Conservation (phyloP, 2,888 invertebrate species). For the Protula sp. region DNA sequence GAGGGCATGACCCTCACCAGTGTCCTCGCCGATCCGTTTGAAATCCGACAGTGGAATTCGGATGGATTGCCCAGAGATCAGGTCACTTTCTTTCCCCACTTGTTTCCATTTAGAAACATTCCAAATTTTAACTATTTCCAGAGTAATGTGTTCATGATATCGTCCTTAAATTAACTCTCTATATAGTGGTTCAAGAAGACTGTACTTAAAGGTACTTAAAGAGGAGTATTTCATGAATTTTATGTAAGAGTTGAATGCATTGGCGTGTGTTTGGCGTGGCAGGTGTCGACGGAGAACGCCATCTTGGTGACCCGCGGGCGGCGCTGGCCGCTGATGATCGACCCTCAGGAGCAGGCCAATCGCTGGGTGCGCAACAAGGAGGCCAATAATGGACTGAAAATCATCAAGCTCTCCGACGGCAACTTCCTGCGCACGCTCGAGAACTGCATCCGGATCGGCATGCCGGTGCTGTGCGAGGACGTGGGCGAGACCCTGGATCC, state of each 20-base stretch:
- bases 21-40: constrained; percentile 54
- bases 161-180: too few species aligned
- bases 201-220: too few species aligned
- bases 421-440: constrained; percentile 52
- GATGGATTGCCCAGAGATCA: constrained; percentile 52
- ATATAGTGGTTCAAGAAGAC: too few species aligned
- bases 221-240: too few species aligned
- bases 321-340: constrained; percentile 56
- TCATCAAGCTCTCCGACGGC: constrained; percentile 52
- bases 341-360: constrained; percentile 56
- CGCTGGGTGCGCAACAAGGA: constrained; percentile 53
- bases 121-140: too few species aligned
- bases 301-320: constrained; percentile 53
- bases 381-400: constrained; percentile 46
- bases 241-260: too few species aligned
- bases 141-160: too few species aligned
- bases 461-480: constrained; percentile 54
- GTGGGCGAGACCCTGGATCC: constrained; percentile 52
- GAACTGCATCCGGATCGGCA: constrained; percentile 54
- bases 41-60: constrained; percentile 62
- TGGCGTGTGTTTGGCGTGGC: too few species aligned
- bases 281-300: constrained; percentile 55
- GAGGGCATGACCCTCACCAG: constrained; percentile 61
- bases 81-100: background rate
- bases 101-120: too few species aligned